A percentile compares a stretch with the other conserved stretches of the same genome.
phyloP scores from a whole-genome alignment of 2,888 invertebrate species.

The Drosophila nr. medialis region DNA sequence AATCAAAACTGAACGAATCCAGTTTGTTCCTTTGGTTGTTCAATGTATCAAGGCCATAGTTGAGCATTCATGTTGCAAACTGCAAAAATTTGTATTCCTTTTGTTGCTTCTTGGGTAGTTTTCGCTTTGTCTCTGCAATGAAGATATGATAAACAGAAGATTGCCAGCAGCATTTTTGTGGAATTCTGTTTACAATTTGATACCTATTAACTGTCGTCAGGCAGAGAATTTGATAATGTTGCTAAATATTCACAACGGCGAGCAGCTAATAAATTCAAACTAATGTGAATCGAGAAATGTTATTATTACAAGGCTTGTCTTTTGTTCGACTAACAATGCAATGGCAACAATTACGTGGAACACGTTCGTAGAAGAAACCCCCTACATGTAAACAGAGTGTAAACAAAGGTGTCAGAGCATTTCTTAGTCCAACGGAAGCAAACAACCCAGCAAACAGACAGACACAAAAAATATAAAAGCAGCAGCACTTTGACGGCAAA shows the following conservation, averaged over 20 bases:
- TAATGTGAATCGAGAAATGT: slow-evolving; percentile 45
- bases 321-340: slow-evolving; percentile 68
- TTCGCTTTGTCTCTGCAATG: slow-evolving; percentile 33
- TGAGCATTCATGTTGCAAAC: background rate
- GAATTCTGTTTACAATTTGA: slow-evolving; percentile 3
- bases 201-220: slow-evolving; percentile 17
- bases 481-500: slow-evolving; percentile 58
- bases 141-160: slow-evolving; percentile 43
- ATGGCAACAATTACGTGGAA: slow-evolving; percentile 53
- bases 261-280: slow-evolving; percentile 52
- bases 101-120: background rate
- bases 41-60: background rate
- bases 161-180: background rate
- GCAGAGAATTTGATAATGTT: background rate
- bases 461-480: slow-evolving; percentile 30
- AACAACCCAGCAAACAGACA: slow-evolving; percentile 45
- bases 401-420: slow-evolving; percentile 56
- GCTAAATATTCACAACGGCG: background rate
- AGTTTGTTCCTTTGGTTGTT: background rate
- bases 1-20: background rate
- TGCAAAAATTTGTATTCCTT: background rate
- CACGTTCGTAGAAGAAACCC: slow-evolving; percentile 21
- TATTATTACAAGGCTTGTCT: slow-evolving; percentile 43
- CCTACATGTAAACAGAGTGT: slow-evolving; percentile 19
- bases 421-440: slow-evolving; percentile 55